Evolutionary conservation across 1,140 invertebrate species (phyloP).

Genomic region (Aphis craccivora): DNA sequence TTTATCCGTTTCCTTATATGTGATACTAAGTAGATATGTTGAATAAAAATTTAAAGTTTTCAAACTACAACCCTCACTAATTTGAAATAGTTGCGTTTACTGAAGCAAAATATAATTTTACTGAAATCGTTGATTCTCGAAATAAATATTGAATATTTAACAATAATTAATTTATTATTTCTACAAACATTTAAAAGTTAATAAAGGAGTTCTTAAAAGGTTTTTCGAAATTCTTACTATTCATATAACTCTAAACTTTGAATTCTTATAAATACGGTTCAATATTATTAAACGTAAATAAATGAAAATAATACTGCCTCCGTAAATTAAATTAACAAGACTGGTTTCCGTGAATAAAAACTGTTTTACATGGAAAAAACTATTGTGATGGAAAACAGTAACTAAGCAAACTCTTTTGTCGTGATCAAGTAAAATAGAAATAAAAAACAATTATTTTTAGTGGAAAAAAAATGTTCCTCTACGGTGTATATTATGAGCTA

Average conservation of each 20-base stretch:
- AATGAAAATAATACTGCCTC: neutral
- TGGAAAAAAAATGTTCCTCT: neutral
- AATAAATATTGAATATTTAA: neutral
- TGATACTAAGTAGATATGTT: neutral
- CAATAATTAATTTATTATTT: neutral
- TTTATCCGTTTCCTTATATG: neutral
- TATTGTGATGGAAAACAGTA: neutral
- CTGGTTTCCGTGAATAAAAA: neutral
- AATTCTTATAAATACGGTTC: neutral
- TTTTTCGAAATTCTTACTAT: neutral
- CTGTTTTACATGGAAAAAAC: neutral
- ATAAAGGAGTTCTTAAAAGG: neutral
- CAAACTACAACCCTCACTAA: neutral
- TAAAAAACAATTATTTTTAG: neutral
- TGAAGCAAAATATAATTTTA: neutral
- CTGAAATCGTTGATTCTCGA: neutral
- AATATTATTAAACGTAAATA: neutral
- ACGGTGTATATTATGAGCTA: too few relatives aligned
- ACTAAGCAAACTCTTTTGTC: neutral
- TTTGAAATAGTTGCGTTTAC: neutral
- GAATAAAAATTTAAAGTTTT: neutral
- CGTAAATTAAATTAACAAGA: neutral
- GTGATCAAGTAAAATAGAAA: neutral
- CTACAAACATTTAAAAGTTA: neutral
- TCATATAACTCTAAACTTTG: neutral